These are phyloP conservation scores for Falco punctatus DNA, from an alignment of 2,113 vertebrate genomes.

Conservation along the genomic window DNA sequence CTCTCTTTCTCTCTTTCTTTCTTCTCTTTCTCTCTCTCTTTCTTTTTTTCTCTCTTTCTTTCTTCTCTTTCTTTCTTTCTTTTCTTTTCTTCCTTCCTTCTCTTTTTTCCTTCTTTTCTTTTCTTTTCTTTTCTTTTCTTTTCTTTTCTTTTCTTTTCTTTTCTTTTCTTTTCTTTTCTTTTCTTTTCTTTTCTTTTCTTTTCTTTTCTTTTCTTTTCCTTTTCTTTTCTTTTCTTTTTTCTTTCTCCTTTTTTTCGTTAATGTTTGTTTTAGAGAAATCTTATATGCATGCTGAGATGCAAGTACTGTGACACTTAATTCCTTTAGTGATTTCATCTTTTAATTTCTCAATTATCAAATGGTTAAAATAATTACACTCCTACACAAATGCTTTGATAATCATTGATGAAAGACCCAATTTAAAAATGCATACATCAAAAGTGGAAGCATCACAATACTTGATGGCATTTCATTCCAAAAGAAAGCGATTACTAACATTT, in stretches of 20 bases:
- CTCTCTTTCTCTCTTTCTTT: no score
- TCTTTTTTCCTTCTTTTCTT: neutral
- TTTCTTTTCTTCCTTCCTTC: neutral
- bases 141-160: no score
- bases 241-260: neutral
- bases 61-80: no score
- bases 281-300: neutral
- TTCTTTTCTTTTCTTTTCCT: no score
- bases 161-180: no score
- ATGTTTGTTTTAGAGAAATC: neutral
- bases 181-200: no score
- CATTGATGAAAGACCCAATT: neutral
- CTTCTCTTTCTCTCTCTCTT: no score
- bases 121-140: no score
- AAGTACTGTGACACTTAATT: neutral
- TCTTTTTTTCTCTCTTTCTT: neutral
- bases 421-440: neutral
- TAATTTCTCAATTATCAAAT: neutral
- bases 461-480: neutral
- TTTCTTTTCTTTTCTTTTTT: accelerated
- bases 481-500: neutral
- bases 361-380: neutral
- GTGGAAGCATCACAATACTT: neutral
- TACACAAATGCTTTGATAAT: neutral
- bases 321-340: neutral